Evolutionary conservation across 2,113 vertebrate genomes (phyloP), one percentile per base, ranked within the genome.

Genomic region (Catharus minimus): DNA sequence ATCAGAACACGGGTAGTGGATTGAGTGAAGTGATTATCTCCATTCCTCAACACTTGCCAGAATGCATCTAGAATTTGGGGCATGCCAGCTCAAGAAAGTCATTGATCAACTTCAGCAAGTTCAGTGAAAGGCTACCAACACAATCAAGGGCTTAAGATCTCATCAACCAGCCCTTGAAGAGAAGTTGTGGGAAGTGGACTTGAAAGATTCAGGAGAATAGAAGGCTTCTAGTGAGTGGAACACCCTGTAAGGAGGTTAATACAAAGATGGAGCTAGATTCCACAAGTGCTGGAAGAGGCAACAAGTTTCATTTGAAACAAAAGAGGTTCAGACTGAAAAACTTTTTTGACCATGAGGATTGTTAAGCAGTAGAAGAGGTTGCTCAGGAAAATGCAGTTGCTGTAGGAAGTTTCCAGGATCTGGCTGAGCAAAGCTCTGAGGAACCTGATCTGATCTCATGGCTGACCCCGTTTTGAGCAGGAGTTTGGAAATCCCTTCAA

Each of bases 81-180:
- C 27, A 58, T 1, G 4, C 9, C 5, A 15, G 16, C 30, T 81
- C 22, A 22, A 44, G 27, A 57, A 41, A 19, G 21, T 6, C 1
- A 0, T 27, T 41, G 12, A 30, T 30, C 16, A 32, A 68, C 6
- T 24, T 52, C 15, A 49, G 15, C 0, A 4, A 61, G 18, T 61
- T 81, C 15, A 32, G 3, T 78, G 43, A 15, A 44, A 52, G 14
- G 23, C 58, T 41, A 9, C 20, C 50, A 69, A 30, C 24, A 33
- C 28, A 66, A 19, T 26, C 32, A 50, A 13, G 19, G 12, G 5
- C 36, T 73, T 65, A 62, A 61, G 73, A 11, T 16, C 21, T 27
- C 27, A 38, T 44, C 53, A 85, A 3, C 50, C 30, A 55, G 15
- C 8, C 12, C 26, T 32, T 43, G 21, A 73, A 39, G 24, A 73